These are phyloP conservation scores for Galbula dea DNA, from an alignment of 2,113 vertebrate species.

Conservation along the genomic window DNA sequence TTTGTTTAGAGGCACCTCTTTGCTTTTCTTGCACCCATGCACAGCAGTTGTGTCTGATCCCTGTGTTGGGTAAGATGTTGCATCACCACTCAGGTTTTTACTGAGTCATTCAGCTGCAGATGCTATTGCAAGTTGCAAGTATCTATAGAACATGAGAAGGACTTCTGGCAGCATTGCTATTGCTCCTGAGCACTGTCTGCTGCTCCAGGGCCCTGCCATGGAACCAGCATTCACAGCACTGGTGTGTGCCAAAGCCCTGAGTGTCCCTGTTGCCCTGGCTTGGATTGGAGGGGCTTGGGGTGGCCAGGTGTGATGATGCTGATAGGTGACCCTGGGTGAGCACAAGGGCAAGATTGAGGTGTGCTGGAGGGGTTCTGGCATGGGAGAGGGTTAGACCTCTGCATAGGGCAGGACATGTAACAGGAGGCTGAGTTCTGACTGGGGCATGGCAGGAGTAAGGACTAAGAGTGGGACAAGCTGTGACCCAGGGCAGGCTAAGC, in stretches of 20 bases:
- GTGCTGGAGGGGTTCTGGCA: rapidly evolving
- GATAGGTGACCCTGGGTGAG: background rate
- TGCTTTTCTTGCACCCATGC: background rate
- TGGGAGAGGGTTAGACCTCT: background rate
- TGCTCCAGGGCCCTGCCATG: background rate
- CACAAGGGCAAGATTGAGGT: rapidly evolving
- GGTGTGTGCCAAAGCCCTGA: background rate
- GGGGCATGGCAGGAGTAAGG: background rate
- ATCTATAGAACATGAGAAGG: background rate
- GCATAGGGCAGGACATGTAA: background rate
- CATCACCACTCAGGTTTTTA: background rate
- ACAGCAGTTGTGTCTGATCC: background rate
- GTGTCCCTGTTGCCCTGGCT: background rate
- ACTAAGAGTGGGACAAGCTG: background rate
- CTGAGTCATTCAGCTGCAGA: background rate
- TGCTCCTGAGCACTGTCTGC: background rate
- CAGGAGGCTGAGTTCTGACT: rapidly evolving
- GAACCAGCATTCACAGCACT: background rate
- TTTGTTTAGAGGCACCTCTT: background rate
- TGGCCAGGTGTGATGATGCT: rapidly evolving
- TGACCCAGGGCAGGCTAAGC: background rate
- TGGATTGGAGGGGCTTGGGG: background rate
- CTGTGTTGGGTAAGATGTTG: background rate
- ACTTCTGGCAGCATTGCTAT: background rate
- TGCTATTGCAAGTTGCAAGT: background rate